Base-by-base conservation (phyloP, 30 jellyfish, hydroid and myxozoan genomes). In the Turritopsis dohrnii region DNA sequence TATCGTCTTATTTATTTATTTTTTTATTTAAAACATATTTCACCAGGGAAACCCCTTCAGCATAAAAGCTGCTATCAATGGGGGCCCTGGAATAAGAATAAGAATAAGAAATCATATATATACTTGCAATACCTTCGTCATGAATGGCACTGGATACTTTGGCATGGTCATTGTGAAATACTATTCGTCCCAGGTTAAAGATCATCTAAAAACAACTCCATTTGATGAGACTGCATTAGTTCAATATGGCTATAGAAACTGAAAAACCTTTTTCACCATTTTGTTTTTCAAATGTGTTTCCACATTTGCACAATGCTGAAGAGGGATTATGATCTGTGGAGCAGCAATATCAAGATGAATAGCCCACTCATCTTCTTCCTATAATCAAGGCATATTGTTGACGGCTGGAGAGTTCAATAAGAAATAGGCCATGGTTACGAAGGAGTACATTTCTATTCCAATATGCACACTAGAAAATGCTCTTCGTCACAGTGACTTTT, bases 291-390 rank as follows among this genome's bases (percentile, higher is more conserved):
- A 26, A 76, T 25, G 25, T 26, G 77, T 21, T n/a, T n/a, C 77
- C 28, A 69, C 77, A 69, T 69, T 27, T 69, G 1, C 85, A 77
- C 72, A 26, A 30, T 28, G 29, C 18, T 52, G 71, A 27, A 80
- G 53, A 18, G 98, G 98, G 21, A 93, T 53, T 30, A 93, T 82
- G 31, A 93, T 71, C 79, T 74, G 81, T 16, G 98, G 98, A 1
- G 98, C 98, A 0, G 98, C 81, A 29, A 93, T 85, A 53, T 93
- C 96, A 18, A 93, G 83, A 75, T 85, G 83, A 28, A 93, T 29
- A 66, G 79, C 93, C 98, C 96, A 93, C 23, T 81, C 93, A 41
- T 83, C 80, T 76, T 82, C 89, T 72, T 65, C 84, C 98, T 93
- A 28, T 1, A 76, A 75, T 20, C 60, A 41, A 13, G 60, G 60